Evolutionary conservation across 1,140 invertebrate species (phyloP), one percentile per base, ranked within the genome.

Genomic region (Drosophila mojavensis): DNA sequence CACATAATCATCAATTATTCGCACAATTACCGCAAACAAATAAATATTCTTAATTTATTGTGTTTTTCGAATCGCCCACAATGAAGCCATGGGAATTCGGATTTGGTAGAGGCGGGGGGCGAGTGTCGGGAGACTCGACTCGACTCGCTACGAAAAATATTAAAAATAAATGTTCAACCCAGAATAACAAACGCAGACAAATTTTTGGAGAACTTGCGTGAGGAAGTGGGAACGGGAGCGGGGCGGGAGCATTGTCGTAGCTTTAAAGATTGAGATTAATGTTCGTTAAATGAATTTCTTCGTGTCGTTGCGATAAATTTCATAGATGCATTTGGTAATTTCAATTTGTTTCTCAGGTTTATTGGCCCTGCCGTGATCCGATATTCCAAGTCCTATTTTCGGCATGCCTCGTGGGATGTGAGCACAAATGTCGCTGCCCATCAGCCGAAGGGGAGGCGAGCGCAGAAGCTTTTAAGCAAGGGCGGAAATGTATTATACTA

Each of bases 11-110:
- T 86, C 84, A 86, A 86, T 86, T 86, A 86, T 86, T 86, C 79
- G 83, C 83, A 79, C 83, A 86, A 86, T 86, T 86, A 88, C 83
- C 79, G 73, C 83, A 86, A 88, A 78, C 83, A 86, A 86, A 86
- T 86, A 86, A 86, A 86, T 86, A 86, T 88, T 79, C 79, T 86
- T 89, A 86, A 86, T 86, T 86, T 86, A 86, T 86, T 86, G 73
- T 86, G 79, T 88, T 86, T 67, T 88, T 83, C 72, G 76, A 53
- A 79, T 73, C 76, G 81, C 81, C 81, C 81, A 85, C 82, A 86
- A 64, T 72, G 78, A 59, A 72, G 55, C 39, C 60, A 56, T 56
- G 61, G 39, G 59, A 58, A 62, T 55, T 39, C 39, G 48, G 10
- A 69, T 43, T 61, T 47, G 41, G 20, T 33, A 43, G 30, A 11